A percentile compares a stretch with the other conserved stretches of the same genome.
Evolutionary conservation across 1,140 invertebrate species (phyloP).

Genomic region (Cyclina sinensis): DNA sequence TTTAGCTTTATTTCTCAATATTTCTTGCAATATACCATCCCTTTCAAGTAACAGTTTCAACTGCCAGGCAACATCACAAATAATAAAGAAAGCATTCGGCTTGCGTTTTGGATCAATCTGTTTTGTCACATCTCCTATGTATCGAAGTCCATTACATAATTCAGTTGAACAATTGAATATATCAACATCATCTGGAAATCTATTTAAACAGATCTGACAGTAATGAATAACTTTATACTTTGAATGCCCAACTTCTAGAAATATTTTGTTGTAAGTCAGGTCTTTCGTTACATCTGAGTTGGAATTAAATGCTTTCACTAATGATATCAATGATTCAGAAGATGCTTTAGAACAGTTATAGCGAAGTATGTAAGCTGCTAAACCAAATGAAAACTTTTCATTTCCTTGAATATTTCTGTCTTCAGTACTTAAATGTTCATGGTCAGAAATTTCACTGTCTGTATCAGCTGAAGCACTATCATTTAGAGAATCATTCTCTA

Average conservation of each 20-base stretch:
- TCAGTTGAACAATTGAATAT: constrained; percentile 25
- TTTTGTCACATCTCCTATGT: constrained; percentile 28
- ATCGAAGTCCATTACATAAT: constrained; percentile 11
- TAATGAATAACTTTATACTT: constrained; percentile 28
- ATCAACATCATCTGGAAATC: constrained; percentile 33
- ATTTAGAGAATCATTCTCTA: background rate
- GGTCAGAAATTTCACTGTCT: background rate
- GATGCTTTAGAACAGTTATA: constrained; percentile 27
- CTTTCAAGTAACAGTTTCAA: constrained; percentile 38
- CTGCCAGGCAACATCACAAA: constrained; percentile 35
- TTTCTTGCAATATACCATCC: constrained; percentile 25
- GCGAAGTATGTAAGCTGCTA: constrained; percentile 17
- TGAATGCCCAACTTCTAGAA: constrained; percentile 19
- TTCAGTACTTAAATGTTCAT: background rate
- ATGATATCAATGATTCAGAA: constrained; percentile 24
- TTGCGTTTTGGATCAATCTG: constrained; percentile 1
- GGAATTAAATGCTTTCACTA: constrained; percentile 6
- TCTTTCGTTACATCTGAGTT: constrained; percentile 21
- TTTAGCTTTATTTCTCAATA: constrained; percentile 33
- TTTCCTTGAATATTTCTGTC: background rate
- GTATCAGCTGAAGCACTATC: background rate
- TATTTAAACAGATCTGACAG: constrained; percentile 18
- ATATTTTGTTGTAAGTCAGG: constrained; percentile 30
- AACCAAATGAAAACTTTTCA: constrained; percentile 16
- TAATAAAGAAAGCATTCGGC: constrained; percentile 1